A percentile compares a stretch with the other conserved stretches of the same genome.
These are phyloP conservation scores for Hydrotaea diabolus DNA, from an alignment of 2,888 invertebrate genomes.

Conservation along the genomic window DNA sequence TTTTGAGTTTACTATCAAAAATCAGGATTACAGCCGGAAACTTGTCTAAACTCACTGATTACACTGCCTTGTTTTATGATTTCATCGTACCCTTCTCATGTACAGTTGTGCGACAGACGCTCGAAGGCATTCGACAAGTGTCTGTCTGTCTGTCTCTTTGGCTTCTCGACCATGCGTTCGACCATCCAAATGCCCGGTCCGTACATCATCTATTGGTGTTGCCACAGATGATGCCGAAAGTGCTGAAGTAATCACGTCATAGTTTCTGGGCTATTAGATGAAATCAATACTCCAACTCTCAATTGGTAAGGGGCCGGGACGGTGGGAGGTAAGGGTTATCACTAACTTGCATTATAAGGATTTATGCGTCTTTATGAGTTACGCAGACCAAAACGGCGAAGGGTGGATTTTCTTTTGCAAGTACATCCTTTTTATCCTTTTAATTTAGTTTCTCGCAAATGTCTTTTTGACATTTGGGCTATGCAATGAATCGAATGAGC, in stretches of 20 bases:
- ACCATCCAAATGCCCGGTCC: neutral
- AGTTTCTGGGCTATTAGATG: slow-evolving; percentile 28
- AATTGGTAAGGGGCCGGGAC: neutral
- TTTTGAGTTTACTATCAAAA: too few relatives aligned
- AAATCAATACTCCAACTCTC: slow-evolving; percentile 4
- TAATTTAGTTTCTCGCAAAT: slow-evolving; percentile 19
- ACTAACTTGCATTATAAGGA: slow-evolving; percentile 19
- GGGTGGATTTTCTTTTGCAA: slow-evolving; percentile 4
- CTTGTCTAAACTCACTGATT: neutral
- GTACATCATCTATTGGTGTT: slow-evolving; percentile 18
- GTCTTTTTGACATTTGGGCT: neutral
- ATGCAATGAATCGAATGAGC: slow-evolving; percentile 39
- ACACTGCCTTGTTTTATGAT: neutral
- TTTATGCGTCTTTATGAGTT: slow-evolving; percentile 23
- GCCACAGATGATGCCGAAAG: slow-evolving; percentile 13
- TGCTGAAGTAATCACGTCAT: slow-evolving; percentile 36
- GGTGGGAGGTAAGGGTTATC: slow-evolving; percentile 21
- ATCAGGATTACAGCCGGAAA: too few relatives aligned
- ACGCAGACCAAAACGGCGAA: neutral
- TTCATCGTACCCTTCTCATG: neutral
- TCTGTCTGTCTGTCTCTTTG: neutral
- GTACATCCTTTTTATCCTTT: slow-evolving; percentile 15
- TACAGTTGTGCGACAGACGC: slow-evolving; percentile 56
- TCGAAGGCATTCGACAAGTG: slow-evolving; percentile 62
- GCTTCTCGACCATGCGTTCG: neutral